A percentile compares a stretch with the other conserved stretches of the same genome.
These are phyloP conservation scores for Cotesia chilonis DNA, from an alignment of 1,140 invertebrate species.

Conservation along the genomic window DNA sequence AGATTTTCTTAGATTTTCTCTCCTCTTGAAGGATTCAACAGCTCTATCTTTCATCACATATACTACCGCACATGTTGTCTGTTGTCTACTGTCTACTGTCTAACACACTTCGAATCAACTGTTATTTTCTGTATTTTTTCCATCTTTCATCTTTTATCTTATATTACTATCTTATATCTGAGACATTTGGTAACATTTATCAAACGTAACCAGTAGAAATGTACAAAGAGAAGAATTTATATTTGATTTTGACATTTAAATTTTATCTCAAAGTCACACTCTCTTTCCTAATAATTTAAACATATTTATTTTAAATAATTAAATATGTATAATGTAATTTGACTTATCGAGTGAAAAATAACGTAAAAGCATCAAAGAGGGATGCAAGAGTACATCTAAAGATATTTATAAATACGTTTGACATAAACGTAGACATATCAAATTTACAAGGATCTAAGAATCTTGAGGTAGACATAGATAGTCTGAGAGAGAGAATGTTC, in stretches of 20 bases:
- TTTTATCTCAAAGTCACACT: neutral
- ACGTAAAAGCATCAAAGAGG: conserved; percentile 28
- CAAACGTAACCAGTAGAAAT: neutral
- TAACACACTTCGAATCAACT: neutral
- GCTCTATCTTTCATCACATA: too few relatives aligned
- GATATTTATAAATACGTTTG: conserved; percentile 17
- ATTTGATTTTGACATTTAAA: conserved; percentile 30
- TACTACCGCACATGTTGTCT: too few relatives aligned
- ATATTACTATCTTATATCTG: neutral
- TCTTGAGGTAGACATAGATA: neutral
- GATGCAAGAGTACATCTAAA: conserved; percentile 35
- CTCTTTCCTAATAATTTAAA: too few relatives aligned
- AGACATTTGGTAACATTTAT: conserved; percentile 36
- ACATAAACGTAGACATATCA: neutral
- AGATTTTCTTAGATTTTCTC: conserved; percentile 8
- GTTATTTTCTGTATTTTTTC: neutral
- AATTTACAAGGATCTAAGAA: neutral
- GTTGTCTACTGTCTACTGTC: too few relatives aligned
- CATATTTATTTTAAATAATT: too few relatives aligned
- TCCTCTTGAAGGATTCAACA: neutral
- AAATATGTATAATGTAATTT: neutral
- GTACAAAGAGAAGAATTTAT: neutral
- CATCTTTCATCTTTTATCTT: conserved; percentile 10
- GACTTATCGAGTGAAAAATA: conserved; percentile 30
- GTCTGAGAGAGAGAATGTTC: conserved; percentile 23